Conservation (phyloP, 2,797 vertebrate species). For the Cyprinodon diabolis region DNA sequence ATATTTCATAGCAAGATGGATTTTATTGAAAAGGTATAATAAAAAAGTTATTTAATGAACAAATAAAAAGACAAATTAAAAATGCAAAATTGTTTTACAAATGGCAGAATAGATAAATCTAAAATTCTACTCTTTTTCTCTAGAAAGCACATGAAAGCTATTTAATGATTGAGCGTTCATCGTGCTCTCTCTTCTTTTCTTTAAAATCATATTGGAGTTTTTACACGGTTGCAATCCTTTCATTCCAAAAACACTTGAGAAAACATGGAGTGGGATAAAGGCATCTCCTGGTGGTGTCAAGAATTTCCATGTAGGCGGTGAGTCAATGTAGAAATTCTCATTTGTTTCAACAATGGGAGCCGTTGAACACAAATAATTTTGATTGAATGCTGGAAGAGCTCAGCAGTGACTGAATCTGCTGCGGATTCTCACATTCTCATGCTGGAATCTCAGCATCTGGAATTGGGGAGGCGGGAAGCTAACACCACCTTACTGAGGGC, state of each 20-base stretch:
- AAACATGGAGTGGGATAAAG: constrained; percentile 44
- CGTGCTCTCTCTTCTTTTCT: constrained; percentile 11
- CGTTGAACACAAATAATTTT: constrained; percentile 58
- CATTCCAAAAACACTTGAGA: constrained; percentile 36
- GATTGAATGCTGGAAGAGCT: constrained; percentile 58
- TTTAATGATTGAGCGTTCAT: constrained; percentile 48
- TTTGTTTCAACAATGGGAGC: constrained; percentile 64
- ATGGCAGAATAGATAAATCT: constrained; percentile 51
- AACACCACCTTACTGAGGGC: constrained; percentile 42
- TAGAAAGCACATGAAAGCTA: constrained; percentile 64
- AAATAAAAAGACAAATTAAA: constrained; percentile 43
- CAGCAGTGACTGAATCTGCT: constrained; percentile 64
- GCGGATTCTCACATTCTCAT: constrained; percentile 62
- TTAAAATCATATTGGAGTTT: constrained; percentile 23
- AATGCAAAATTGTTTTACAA: constrained; percentile 37
- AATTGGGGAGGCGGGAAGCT: constrained; percentile 35
- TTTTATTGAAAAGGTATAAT: constrained; percentile 43
- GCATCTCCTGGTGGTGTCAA: constrained; percentile 34
- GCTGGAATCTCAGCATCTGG: constrained; percentile 67
- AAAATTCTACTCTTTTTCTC: constrained; percentile 30
- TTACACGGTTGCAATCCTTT: constrained; percentile 39
- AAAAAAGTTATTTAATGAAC: constrained; percentile 54
- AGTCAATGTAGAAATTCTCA: constrained; percentile 42
- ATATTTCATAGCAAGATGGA: background rate
- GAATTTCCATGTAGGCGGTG: constrained; percentile 26